Evolutionary conservation across 2,888 invertebrate species (phyloP), one percentile per base, ranked within the genome.

Genomic region (Hemistola chrysoprasaria): DNA sequence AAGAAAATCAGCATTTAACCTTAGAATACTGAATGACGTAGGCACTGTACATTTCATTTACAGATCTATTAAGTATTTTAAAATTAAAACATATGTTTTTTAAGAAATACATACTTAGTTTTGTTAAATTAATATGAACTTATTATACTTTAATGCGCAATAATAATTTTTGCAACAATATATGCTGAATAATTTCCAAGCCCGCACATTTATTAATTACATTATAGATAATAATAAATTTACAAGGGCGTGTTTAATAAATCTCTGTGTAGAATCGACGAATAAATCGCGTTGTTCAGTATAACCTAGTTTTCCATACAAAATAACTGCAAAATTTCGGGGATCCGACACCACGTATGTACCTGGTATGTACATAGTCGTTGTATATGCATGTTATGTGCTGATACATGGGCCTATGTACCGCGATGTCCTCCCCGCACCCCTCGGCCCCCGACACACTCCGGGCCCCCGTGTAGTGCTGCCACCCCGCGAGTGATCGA

Each of bases 301-400:
- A 84, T 87, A 88, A 87, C 87, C 87, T 86, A 88, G 86, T 86
- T 87, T 87, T 77, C 81, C 76, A 78, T 80, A 81, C 83, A 82
- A 82, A 86, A 87, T 87, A 86, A 80, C 85, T 84, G 84, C 85
- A 84, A 87, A 86, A 79, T 87, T 85, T 88, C 85, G 86, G 86
- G 80, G 71, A 72, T 74, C 69, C 68, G 69, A 22, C 36, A 31
- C 22, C 29, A 21, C 34, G 8, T 25, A 36, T 25, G 9, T 42
- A 38, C 38, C 22, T 67, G 59, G 60, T 82, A 82, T 80, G 64
- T 82, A 69, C 74, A 73, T n/a, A n/a, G n/a, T n/a, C n/a, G n/a
- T n/a, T n/a, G n/a, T n/a, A n/a, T n/a, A n/a, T n/a, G 72, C 63
- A 63, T 70, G 67, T 67, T 78, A 81, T 82, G 71, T 82, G 74